Conservation (phyloP, 2,888 invertebrate genomes). For the Cephus pulcher region DNA sequence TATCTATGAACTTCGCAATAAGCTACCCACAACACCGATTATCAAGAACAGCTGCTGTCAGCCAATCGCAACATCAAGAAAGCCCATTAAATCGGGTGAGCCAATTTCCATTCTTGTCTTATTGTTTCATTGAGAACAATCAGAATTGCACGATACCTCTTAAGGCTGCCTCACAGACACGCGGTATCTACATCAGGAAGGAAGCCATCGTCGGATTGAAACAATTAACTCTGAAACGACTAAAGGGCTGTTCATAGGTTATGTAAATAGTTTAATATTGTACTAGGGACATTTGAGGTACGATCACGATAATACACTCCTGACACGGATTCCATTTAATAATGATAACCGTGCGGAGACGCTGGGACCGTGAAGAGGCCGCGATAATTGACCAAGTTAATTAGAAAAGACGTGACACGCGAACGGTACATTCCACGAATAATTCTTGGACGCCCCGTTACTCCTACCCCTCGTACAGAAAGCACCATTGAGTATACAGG, state of each 20-base stretch:
- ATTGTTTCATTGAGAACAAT: neutral
- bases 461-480: neutral
- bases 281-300: neutral
- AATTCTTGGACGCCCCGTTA: constrained; percentile 22
- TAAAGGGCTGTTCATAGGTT: neutral
- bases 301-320: neutral
- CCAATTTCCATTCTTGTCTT: neutral
- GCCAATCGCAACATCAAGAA: constrained; percentile 35
- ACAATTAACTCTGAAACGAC: neutral
- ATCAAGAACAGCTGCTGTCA: constrained; percentile 48
- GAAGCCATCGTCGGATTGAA: neutral
- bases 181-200: neutral
- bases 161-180: neutral
- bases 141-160: neutral
- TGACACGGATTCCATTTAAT: neutral
- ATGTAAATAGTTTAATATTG: neutral
- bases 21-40: constrained; percentile 59
- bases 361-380: constrained; percentile 25
- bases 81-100: constrained; percentile 58
- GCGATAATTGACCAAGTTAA: constrained; percentile 52
- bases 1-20: constrained; percentile 57
- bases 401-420: constrained; percentile 53
- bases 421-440: constrained; percentile 45
- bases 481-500: neutral
- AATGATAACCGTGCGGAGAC: constrained; percentile 20